A percentile compares a stretch with the other conserved stretches of the same genome.
Evolutionary conservation across 2,888 invertebrate species (phyloP).

Genomic region (Harmothoe impar): DNA sequence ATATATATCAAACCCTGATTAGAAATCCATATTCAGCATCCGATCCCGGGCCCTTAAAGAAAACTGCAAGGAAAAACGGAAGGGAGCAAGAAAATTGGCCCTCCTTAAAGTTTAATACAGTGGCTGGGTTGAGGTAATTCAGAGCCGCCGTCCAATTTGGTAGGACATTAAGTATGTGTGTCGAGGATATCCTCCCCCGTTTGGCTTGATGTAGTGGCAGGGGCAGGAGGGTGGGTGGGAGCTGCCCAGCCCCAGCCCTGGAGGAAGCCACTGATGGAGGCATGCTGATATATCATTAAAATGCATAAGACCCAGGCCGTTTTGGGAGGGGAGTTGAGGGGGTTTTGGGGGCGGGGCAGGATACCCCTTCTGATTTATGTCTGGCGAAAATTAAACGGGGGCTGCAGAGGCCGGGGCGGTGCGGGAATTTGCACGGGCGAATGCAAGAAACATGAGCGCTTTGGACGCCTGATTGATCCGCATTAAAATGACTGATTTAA

Average conservation of each 20-base stretch:
- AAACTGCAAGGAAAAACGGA: background rate
- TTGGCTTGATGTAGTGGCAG: slow-evolving; percentile 33
- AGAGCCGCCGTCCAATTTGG: slow-evolving; percentile 32
- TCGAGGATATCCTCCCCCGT: slow-evolving; percentile 37
- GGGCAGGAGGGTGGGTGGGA: background rate
- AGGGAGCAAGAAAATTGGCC: background rate
- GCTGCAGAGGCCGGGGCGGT: background rate
- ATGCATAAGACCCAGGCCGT: slow-evolving; percentile 12
- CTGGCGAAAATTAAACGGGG: slow-evolving; percentile 45
- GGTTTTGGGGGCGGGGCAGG: background rate
- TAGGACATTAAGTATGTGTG: slow-evolving; percentile 32
- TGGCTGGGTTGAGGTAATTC: slow-evolving; percentile 6
- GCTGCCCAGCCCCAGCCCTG: slow-evolving; percentile 1
- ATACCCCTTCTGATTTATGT: slow-evolving; percentile 48
- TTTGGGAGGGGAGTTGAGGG: background rate
- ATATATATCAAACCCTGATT: no score
- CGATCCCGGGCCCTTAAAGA: background rate
- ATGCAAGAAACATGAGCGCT: slow-evolving; percentile 61
- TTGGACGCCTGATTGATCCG: slow-evolving; percentile 60
- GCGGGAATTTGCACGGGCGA: slow-evolving; percentile 32
- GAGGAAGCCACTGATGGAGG: slow-evolving; percentile 28
- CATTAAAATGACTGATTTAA: slow-evolving; percentile 63
- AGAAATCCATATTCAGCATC: no score
- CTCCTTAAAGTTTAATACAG: slow-evolving; percentile 54
- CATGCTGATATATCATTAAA: slow-evolving; percentile 60